These are phyloP conservation scores for Festucalex cinctus DNA, from an alignment of 2,113 vertebrate genomes.

Conservation along the genomic window DNA sequence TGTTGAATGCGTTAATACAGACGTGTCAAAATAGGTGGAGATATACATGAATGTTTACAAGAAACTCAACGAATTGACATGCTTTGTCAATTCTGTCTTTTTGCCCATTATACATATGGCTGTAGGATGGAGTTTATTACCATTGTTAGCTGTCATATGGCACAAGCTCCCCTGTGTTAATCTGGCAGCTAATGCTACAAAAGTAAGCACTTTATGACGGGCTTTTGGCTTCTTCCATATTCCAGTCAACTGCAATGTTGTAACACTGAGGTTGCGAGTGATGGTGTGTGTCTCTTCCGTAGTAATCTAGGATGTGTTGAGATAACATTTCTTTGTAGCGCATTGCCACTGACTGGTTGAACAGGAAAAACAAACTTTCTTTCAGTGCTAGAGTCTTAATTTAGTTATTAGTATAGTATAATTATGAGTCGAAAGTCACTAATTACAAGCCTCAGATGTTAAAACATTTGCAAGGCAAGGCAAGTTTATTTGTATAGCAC, in stretches of 20 bases:
- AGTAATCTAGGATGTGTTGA: neutral
- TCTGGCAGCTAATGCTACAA: neutral
- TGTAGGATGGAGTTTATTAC: neutral
- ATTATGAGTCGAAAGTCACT: neutral
- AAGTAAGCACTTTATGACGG: neutral
- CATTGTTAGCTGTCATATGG: neutral
- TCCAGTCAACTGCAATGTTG: neutral
- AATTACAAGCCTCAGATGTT: neutral
- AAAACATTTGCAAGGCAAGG: too few species aligned
- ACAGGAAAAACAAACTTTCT: neutral
- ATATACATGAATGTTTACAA: too few species aligned
- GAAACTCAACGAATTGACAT: too few species aligned
- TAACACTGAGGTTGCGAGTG: neutral
- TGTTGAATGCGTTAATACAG: too few species aligned
- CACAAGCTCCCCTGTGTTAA: neutral
- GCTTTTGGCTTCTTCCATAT: neutral
- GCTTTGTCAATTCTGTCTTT: too few species aligned
- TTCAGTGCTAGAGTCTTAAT: neutral
- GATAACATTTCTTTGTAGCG: neutral
- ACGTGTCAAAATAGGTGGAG: too few species aligned
- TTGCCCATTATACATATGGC: neutral
- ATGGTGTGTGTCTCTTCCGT: neutral
- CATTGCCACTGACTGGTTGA: neutral
- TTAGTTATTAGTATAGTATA: neutral
- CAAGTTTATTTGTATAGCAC: too few species aligned